These are phyloP conservation scores for Porites divaricata DNA, from an alignment of 92 coral and sea anemone genomes.

Conservation along the genomic window DNA sequence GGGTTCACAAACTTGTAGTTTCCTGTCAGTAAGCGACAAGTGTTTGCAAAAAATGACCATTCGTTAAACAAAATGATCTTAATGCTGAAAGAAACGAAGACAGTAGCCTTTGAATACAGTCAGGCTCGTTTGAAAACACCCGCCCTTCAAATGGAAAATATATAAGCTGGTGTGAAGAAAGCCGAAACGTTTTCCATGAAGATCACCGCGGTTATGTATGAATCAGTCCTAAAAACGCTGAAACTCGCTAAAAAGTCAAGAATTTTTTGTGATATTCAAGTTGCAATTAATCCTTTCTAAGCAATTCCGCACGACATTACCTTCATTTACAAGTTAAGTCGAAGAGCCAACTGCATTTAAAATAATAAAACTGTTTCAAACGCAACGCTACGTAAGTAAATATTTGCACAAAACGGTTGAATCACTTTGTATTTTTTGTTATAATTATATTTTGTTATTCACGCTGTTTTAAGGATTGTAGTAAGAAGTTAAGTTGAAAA, in stretches of 20 bases:
- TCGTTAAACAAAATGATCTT: neutral
- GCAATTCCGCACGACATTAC: neutral
- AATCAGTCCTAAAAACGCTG: conserved; percentile 2
- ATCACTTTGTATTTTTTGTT: neutral
- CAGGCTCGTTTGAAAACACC: neutral
- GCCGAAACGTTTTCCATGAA: neutral
- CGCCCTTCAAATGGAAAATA: too few relatives aligned
- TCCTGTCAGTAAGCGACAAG: neutral
- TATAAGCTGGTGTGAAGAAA: neutral
- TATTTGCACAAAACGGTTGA: conserved; percentile 5
- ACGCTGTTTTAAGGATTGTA: neutral
- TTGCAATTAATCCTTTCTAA: neutral
- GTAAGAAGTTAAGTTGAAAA: neutral
- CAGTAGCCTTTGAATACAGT: neutral
- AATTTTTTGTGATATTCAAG: neutral
- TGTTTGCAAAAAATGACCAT: neutral
- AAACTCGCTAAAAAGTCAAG: neutral
- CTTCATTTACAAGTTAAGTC: neutral
- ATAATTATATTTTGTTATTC: conserved; percentile 3
- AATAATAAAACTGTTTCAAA: neutral
- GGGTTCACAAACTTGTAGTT: neutral
- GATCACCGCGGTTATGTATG: neutral
- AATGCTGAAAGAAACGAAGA: neutral
- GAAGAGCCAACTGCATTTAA: neutral
- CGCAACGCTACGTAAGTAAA: neutral